Base-by-base conservation (phyloP, 2,113 vertebrate species). In the Lamprotornis superbus region DNA sequence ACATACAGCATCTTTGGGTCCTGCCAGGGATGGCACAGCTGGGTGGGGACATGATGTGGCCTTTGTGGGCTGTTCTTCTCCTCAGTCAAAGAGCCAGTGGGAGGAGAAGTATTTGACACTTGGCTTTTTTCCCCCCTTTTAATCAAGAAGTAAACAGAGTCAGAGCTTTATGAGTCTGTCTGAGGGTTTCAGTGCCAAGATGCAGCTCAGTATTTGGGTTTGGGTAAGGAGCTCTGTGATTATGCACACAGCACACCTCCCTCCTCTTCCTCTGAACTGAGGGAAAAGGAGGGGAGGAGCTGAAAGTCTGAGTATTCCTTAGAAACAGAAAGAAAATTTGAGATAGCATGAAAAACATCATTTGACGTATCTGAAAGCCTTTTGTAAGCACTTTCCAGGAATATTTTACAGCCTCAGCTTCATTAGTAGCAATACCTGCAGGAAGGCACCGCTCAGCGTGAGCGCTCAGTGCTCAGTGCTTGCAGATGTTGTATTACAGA, bases 311-410 rank as follows among this genome's bases (percentile, higher is more conserved):
- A 23, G 22, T 7, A 25, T 68, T 82, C 87, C 87, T 95, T 88
- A 70, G 86, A 50, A 96, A 77, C 1, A 1, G 76, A 83, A 67
- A 74, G 86, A 40, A 47, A 70, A 78, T 87, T 70, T 10, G 30
- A 90, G 76, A 65, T 52, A 83, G 83, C n/a, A 7, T 2, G 14
- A 53, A 86, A 85, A 91, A 28, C 89, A 74, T 44, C 15, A 13
- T 47, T 65, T 61, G 68, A 67, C 24, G 2, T 50, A 49, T 76
- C 79, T 37, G 31, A 75, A 69, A 90, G 69, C 70, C 87, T 90
- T 93, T 57, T 79, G 70, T 71, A 63, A 89, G 86, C 83, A 52
- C 71, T 94, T 97, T 74, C 93, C 64, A 60, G 69, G 76, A 89
- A 81, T 56, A 63, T 68, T 79, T 89, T 56, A 82, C 0, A 0